These are phyloP conservation scores for Catostylus mosaicus DNA, from an alignment of 30 jellyfish, hydroid and myxozoan species.

Conservation along the genomic window DNA sequence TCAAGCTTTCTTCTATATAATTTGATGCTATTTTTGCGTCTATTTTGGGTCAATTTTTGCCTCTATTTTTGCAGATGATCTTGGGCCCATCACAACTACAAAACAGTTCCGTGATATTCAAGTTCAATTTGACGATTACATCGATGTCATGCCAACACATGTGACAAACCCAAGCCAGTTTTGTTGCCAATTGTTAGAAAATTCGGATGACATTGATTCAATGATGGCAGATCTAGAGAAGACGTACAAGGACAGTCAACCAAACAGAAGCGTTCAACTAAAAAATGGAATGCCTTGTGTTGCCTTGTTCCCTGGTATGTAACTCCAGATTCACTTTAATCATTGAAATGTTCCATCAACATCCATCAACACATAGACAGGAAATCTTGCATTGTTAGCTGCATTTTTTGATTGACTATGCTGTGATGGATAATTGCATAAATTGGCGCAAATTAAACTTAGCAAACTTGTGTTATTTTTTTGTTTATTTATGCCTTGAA, in stretches of 20 bases:
- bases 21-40: too few relatives aligned
- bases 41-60: too few relatives aligned
- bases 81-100: conserved; percentile 37
- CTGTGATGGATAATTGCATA: too few relatives aligned
- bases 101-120: conserved; percentile 47
- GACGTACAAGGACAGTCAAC: conserved; percentile 43
- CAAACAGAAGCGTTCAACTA: conserved; percentile 40
- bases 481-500: too few relatives aligned
- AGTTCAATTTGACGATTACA: conserved; percentile 35
- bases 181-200: conserved; percentile 85
- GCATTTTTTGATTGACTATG: too few relatives aligned
- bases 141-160: conserved; percentile 83
- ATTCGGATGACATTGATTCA: conserved; percentile 67
- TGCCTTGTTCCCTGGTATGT: conserved; percentile 78
- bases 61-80: conserved; percentile 12
- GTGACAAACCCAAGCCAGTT: conserved; percentile 71
- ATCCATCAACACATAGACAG: too few relatives aligned
- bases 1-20: too few relatives aligned
- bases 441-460: too few relatives aligned
- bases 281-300: conserved; percentile 85
- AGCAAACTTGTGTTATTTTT: too few relatives aligned
- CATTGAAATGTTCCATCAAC: too few relatives aligned
- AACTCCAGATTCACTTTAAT: too few relatives aligned
- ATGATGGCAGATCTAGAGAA: conserved; percentile 81
- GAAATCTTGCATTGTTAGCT: too few relatives aligned